Base-by-base conservation (phyloP, 2,888 invertebrate species). In the Xanthorhoe spadicearia region DNA sequence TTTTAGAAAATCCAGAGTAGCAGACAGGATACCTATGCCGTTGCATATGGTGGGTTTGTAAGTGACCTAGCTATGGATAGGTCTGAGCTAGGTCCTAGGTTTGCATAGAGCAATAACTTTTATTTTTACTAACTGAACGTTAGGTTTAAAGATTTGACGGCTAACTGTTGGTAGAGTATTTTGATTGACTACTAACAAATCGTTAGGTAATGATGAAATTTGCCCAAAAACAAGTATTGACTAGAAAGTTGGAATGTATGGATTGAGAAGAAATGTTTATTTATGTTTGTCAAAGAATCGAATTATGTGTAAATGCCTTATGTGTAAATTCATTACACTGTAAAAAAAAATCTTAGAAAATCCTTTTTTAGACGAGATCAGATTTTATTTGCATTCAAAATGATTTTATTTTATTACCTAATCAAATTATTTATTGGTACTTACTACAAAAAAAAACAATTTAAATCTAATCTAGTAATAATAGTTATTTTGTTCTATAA, bases 71-170 rank as follows among this genome's bases (percentile, higher is more conserved):
- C 46, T 56, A 23, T 48, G 28, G 32, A 28, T 46, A 32, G 23
- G 23, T 50, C 35, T 51, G 58, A 10, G 64, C 65, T 61, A 54
- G 43, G 67, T 66, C 58, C 66, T 70, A 73, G 70, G 68, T 71
- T 85, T 86, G 84, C 80, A 66, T 77, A 72, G 76, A 76, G 85
- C 83, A 83, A 81, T 83, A 77, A 66, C 76, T 48, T 80, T 79
- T 78, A 78, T 75, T 76, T 72, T 74, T 81, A 85, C 81, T 81
- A 85, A 83, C 80, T 76, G 70, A 74, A 74, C 64, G 68, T 65
- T 64, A 68, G 32, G 62, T 71, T 79, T 74, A 66, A 71, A 63
- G 67, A 66, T 70, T 69, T 78, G 74, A 73, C 75, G 70, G 70
- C 66, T 70, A 62, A 71, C 72, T 73, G 70, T 67, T 72, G 69